Percentiles rank a stretch among this genome's conserved stretches.
These are phyloP conservation scores for Trogon surrucura DNA, from an alignment of 2,113 vertebrate species.

Conservation along the genomic window DNA sequence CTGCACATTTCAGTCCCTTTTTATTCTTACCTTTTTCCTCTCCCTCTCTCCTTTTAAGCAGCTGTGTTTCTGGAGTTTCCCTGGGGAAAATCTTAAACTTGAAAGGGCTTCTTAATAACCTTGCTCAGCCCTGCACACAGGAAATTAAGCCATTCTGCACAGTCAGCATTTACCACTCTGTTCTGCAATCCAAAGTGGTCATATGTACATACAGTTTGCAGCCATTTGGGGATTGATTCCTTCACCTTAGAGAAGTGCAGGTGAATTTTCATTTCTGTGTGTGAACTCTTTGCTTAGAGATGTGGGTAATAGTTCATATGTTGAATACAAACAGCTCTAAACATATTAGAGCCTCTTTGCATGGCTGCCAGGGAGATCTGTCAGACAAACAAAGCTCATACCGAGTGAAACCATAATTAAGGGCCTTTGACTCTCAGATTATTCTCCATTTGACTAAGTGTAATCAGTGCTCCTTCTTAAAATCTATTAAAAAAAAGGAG, in stretches of 20 bases:
- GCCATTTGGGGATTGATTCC: constrained; percentile 53
- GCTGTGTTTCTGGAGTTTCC: constrained; percentile 63
- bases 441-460: neutral
- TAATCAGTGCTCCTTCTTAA: neutral
- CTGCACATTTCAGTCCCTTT: neutral
- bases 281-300: constrained; percentile 15
- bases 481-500: neutral
- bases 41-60: constrained; percentile 7
- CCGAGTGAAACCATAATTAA: constrained; percentile 46
- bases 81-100: constrained; percentile 61
- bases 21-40: neutral
- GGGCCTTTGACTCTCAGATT: constrained; percentile 22
- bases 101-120: constrained; percentile 73
- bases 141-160: constrained; percentile 75
- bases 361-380: neutral
- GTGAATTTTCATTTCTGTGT: constrained; percentile 54
- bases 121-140: constrained; percentile 60
- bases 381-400: constrained; percentile 5
- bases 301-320: neutral
- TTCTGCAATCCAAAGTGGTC: constrained; percentile 58
- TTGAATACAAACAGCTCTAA: neutral
- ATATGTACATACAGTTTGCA: neutral
- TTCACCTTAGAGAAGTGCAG: constrained; percentile 19
- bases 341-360: neutral
- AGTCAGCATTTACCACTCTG: constrained; percentile 64